phyloP scores from a whole-genome alignment of 2,888 invertebrate genomes.

The Drosophila ochracea region DNA sequence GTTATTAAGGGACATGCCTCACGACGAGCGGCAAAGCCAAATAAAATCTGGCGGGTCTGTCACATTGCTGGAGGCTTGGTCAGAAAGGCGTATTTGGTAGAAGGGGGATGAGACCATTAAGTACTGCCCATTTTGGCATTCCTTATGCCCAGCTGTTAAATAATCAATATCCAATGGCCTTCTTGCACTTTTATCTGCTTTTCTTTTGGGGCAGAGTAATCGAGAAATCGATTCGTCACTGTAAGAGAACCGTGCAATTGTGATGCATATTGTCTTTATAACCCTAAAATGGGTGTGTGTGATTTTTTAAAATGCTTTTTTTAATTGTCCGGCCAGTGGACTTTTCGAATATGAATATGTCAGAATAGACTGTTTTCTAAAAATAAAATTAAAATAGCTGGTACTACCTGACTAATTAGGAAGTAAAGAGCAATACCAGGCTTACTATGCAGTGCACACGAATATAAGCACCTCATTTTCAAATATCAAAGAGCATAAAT shows the following conservation, averaged over 20 bases:
- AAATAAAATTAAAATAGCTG: neutral
- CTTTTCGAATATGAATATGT: neutral
- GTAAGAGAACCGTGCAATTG: conserved; percentile 6
- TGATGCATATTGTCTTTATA: neutral
- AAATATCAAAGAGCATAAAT: conserved; percentile 22
- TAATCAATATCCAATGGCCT: conserved; percentile 63
- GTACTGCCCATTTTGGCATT: conserved; percentile 47
- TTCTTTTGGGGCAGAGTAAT: conserved; percentile 31
- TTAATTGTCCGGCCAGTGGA: neutral
- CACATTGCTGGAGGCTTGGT: conserved; percentile 42
- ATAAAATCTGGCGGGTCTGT: conserved; percentile 50
- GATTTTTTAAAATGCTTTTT: neutral
- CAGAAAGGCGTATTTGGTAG: conserved; percentile 3
- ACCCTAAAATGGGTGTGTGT: neutral
- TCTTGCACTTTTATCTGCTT: conserved; percentile 15
- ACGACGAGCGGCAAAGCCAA: conserved; percentile 50
- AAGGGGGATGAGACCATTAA: neutral
- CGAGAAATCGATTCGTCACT: conserved; percentile 13
- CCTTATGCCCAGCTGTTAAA: conserved; percentile 47
- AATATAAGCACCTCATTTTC: neutral
- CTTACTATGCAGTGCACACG: neutral
- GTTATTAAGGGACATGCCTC: conserved; percentile 4
- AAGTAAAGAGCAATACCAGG: neutral
- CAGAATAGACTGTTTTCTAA: neutral
- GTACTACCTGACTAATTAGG: neutral